Base-by-base conservation (phyloP, 2,113 vertebrate genomes). In the Azemiops feae region DNA sequence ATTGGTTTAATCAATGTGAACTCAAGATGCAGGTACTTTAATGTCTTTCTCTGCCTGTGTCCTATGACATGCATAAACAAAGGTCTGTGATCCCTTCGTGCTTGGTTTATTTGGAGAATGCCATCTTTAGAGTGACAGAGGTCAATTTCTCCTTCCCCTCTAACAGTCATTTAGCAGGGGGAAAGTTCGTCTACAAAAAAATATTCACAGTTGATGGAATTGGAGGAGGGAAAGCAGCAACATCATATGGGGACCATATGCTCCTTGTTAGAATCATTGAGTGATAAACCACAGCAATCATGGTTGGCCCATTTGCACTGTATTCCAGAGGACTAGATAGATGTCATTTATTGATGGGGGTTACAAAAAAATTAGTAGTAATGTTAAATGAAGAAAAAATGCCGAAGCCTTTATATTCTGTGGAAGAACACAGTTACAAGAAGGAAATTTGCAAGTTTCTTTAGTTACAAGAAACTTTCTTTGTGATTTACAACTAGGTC, bases 231-330 rank as follows among this genome's bases (percentile, higher is more conserved):
- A 60, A 92, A 43, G 57, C 20, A 64, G 2, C 55, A 92, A 22
- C 86, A 93, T 96, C 93, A 93, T 92, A 95, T 91, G 90, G 92
- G 2, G n/a, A 86, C 87, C 95, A 95, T 93, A 92, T 93, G 95
- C 43, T 89, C 93, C 69, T 90, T 43, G 91, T 96, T 96, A 93
- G 96, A 97, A 69, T 20, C 53, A 85, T 69, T 74, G 6, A 93
- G 57, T 92, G 93, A 93, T 58, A 74, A 85, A 23, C 88, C 94
- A 34, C 87, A 87, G 57, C 23, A 95, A 57, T 95, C 88, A 53
- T 39, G 12, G 0, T 93, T 50, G 93, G 93, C 10, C 50, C 58
- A 50, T 94, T 96, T 91, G 88, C 95, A 94, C 10, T 94, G 7
- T 43, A 23, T 45, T 95, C 94, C 93, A 54, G 74, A 53, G 92